A percentile compares a stretch with the other conserved stretches of the same genome.
phyloP scores from a whole-genome alignment of 2,888 invertebrate genomes.

The Emmelina monodactyla region DNA sequence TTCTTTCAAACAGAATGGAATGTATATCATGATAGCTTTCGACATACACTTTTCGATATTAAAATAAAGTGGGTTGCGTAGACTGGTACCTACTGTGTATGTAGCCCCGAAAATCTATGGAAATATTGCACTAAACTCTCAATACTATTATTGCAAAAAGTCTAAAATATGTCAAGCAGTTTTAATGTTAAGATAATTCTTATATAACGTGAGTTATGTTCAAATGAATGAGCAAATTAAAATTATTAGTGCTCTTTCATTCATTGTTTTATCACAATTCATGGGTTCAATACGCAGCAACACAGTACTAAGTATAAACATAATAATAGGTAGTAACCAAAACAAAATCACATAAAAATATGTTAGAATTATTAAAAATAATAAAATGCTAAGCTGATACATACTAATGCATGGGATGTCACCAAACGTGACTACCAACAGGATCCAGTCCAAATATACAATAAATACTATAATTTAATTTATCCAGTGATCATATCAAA shows the following conservation, averaged over 20 bases:
- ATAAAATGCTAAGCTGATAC: neutral
- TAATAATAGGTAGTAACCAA: neutral
- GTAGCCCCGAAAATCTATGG: too few species aligned
- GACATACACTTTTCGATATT: too few species aligned
- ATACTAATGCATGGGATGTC: too few species aligned
- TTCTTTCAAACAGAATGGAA: too few species aligned
- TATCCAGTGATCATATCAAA: neutral
- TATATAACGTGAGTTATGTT: neutral
- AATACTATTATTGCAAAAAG: constrained; percentile 1
- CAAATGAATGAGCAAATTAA: constrained; percentile 5
- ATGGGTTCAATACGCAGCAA: constrained; percentile 7
- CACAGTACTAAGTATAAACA: constrained; percentile 1
- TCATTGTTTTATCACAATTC: constrained; percentile 20
- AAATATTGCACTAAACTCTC: neutral
- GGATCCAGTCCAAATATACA: too few species aligned
- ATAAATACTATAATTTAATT: neutral
- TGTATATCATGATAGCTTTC: too few species aligned
- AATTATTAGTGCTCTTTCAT: constrained; percentile 20
- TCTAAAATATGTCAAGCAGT: neutral
- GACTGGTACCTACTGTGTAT: too few species aligned
- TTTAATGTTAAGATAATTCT: neutral
- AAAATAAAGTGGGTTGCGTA: too few species aligned
- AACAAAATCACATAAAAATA: neutral
- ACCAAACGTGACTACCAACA: too few species aligned
- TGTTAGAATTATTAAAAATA: neutral